Percentiles rank a stretch among this genome's conserved stretches.
These are phyloP conservation scores for Cryptoblepharus egeriae DNA, from an alignment of 2,797 vertebrate genomes.

Conservation along the genomic window DNA sequence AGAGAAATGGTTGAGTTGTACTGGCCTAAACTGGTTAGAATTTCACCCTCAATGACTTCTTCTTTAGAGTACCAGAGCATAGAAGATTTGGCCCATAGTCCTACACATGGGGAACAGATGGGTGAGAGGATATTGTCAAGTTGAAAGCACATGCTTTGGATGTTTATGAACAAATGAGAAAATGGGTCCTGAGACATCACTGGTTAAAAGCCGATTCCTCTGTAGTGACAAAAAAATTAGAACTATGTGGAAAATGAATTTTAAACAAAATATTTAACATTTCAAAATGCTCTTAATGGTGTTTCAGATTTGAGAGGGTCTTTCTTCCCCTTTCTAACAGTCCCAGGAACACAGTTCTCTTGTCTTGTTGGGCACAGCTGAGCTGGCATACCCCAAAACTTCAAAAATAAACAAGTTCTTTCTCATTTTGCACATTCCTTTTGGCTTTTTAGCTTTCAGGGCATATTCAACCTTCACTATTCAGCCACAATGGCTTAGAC, in stretches of 20 bases:
- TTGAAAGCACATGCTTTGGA: not conserved
- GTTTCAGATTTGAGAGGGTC: not conserved
- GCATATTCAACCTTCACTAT: not conserved
- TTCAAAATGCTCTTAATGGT: not conserved
- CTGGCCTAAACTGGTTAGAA: too few species aligned
- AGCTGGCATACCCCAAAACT: not conserved
- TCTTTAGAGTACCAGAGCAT: not conserved
- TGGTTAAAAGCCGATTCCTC: not conserved
- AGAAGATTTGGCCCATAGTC: not conserved
- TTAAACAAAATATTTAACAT: not conserved
- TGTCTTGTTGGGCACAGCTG: slow-evolving; percentile 3
- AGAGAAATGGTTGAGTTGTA: too few species aligned
- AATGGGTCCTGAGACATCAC: not conserved
- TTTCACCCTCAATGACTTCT: not conserved
- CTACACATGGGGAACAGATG: not conserved
- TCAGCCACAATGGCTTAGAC: not conserved
- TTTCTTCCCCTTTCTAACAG: not conserved
- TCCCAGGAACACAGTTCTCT: not conserved
- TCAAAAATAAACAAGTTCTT: not conserved
- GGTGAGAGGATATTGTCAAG: not conserved
- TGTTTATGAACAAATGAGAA: not conserved
- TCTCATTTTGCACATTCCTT: not conserved
- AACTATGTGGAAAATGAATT: not conserved
- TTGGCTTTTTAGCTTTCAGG: not conserved
- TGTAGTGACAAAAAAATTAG: not conserved